Percentiles rank a stretch among this genome's conserved stretches.
Evolutionary conservation across 2,797 vertebrate species (phyloP).

Genomic region (Lithobates pipiens): DNA sequence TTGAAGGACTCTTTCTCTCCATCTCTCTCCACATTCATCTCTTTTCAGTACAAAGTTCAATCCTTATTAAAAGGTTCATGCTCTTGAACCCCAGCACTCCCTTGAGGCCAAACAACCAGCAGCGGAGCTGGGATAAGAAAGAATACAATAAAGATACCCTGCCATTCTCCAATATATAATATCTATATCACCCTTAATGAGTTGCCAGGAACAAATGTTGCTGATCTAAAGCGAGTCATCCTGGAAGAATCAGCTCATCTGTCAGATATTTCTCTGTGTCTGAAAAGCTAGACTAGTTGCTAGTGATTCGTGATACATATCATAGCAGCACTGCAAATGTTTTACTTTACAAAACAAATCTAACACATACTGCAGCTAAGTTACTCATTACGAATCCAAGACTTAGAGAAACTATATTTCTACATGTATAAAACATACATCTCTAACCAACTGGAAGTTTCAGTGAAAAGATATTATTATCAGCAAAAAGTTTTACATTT

Average conservation of each 20-base stretch:
- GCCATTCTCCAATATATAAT: constrained; percentile 29
- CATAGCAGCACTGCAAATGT: constrained; percentile 14
- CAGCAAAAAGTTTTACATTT: too few relatives aligned
- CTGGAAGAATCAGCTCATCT: constrained; percentile 1
- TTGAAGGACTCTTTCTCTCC: not conserved
- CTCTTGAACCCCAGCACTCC: constrained; percentile 27
- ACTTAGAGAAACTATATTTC: constrained; percentile 19
- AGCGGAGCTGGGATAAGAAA: not conserved
- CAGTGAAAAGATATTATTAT: too few relatives aligned
- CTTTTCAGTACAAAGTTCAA: constrained; percentile 46
- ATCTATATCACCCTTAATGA: constrained; percentile 34
- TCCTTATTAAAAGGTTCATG: constrained; percentile 47
- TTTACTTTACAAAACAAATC: constrained; percentile 28
- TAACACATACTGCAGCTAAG: constrained; percentile 34
- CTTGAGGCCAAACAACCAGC: constrained; percentile 17
- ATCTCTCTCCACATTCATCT: constrained; percentile 17
- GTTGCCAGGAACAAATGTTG: not conserved
- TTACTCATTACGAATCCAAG: constrained; percentile 31
- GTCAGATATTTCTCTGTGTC: constrained; percentile 3
- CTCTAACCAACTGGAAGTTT: not conserved
- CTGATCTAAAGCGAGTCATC: constrained; percentile 2
- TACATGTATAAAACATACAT: constrained; percentile 2
- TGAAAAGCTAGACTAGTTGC: constrained; percentile 4
- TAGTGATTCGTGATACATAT: constrained; percentile 33
- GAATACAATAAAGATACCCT: constrained; percentile 9